These are phyloP conservation scores for Achlya flavicornis DNA, from an alignment of 2,888 invertebrate species.

Conservation along the genomic window DNA sequence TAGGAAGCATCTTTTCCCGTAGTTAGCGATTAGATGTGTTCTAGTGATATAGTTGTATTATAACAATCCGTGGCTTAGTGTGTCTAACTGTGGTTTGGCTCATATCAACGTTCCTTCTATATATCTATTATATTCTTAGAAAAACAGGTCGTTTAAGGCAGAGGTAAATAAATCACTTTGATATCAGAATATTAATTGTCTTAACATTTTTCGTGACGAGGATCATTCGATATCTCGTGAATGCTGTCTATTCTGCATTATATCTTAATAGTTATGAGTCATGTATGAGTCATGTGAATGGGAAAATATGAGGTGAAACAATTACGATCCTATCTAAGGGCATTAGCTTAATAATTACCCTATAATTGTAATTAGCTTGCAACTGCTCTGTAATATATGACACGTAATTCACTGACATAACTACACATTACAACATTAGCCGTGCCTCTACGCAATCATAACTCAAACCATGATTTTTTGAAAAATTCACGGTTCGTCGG, in stretches of 20 bases:
- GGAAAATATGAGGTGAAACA: conserved; percentile 53
- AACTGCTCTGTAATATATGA: conserved; percentile 45
- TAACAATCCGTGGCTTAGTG: conserved; percentile 1
- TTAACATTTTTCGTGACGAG: not conserved
- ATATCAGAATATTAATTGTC: too few relatives aligned
- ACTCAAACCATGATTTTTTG: conserved; percentile 29
- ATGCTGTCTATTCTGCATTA: too few relatives aligned
- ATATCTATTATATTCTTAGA: too few relatives aligned
- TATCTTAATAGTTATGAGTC: conserved; percentile 22
- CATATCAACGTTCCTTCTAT: not conserved
- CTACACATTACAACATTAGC: conserved; percentile 30
- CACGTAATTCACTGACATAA: conserved; percentile 45
- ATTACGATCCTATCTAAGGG: conserved; percentile 60
- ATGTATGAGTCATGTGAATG: conserved; percentile 38
- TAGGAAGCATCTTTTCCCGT: conserved; percentile 44
- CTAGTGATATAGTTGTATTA: conserved; percentile 32
- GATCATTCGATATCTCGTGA: not conserved
- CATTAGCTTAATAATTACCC: conserved; percentile 61
- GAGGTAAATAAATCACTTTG: too few relatives aligned
- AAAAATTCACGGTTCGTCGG: conserved; percentile 35
- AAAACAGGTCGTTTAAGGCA: too few relatives aligned
- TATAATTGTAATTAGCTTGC: conserved; percentile 56
- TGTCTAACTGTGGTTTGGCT: conserved; percentile 2
- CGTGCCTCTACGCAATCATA: conserved; percentile 50
- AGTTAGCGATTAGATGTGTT: conserved; percentile 37